Percentiles rank a stretch among this genome's conserved stretches.
These are phyloP conservation scores for Lepus townsendii DNA, from an alignment of 2,797 vertebrate species.

Conservation along the genomic window DNA sequence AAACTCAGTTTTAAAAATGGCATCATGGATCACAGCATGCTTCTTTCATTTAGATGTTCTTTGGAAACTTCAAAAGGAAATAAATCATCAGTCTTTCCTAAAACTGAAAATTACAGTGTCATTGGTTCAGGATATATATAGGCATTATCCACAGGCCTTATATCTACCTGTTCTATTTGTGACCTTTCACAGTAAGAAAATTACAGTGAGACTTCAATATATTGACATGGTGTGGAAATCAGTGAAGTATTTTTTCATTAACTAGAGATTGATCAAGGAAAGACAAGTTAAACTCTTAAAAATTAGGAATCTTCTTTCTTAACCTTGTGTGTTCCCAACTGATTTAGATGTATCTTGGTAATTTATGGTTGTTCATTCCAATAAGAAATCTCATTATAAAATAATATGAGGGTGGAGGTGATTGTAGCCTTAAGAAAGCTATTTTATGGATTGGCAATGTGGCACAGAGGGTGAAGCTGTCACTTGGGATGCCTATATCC, in stretches of 20 bases:
- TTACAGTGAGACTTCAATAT: background rate
- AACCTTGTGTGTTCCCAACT: background rate
- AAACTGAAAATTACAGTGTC: background rate
- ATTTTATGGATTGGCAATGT: background rate
- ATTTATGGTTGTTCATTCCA: background rate
- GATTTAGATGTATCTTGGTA: slow-evolving; percentile 7
- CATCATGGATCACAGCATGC: background rate
- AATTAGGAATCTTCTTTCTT: background rate
- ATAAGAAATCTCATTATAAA: background rate
- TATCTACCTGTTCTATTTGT: background rate
- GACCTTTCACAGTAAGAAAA: background rate
- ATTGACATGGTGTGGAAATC: background rate
- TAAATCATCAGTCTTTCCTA: background rate
- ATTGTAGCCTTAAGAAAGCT: background rate
- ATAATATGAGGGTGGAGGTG: background rate
- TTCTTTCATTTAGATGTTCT: background rate
- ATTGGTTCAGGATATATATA: background rate
- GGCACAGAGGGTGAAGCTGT: too few relatives aligned
- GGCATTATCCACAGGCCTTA: background rate
- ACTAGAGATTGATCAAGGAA: background rate
- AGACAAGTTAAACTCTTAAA: background rate
- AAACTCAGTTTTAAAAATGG: background rate
- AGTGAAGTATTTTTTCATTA: background rate
- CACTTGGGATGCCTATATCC: too few relatives aligned
- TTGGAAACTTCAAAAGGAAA: background rate